phyloP scores from a whole-genome alignment of 53 echinoderm and acorn worm species.

The Luidia sarsii region DNA sequence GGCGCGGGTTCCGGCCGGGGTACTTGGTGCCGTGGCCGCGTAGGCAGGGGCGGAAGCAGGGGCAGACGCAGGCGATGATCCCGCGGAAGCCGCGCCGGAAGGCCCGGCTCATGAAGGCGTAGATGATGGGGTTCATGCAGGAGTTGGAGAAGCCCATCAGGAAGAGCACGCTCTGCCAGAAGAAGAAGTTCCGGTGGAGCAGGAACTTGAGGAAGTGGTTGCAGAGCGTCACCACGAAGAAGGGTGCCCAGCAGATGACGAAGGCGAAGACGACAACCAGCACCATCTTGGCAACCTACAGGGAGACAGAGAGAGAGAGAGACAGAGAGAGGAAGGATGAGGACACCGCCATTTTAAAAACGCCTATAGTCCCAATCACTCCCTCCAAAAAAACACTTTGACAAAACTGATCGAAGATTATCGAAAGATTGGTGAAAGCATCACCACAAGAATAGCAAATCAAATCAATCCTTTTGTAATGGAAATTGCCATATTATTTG shows the following conservation, averaged over 20 bases:
- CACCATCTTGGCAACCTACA: constrained; percentile 98
- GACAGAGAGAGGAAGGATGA: no score
- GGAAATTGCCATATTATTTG: no score
- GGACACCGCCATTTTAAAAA: no score
- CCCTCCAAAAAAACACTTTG: no score
- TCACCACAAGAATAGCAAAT: no score
- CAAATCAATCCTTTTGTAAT: no score
- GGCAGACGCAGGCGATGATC: constrained; percentile 73
- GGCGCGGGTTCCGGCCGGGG: constrained; percentile 48
- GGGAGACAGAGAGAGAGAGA: neutral
- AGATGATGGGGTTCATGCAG: constrained; percentile 88
- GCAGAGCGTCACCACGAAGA: constrained; percentile 65
- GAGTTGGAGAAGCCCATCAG: constrained; percentile 77
- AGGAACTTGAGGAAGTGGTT: constrained; percentile 52
- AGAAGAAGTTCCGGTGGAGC: constrained; percentile 65
- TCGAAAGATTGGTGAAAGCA: no score
- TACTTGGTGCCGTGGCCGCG: constrained; percentile 54
- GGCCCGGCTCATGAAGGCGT: constrained; percentile 85
- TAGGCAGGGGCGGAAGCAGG: constrained; percentile 38
- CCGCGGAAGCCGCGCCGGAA: constrained; percentile 84
- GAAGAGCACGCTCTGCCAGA: constrained; percentile 62
- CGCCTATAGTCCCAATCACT: no score
- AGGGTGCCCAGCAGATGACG: constrained; percentile 82
- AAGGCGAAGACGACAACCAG: constrained; percentile 85
- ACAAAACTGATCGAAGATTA: no score